Conservation (phyloP, 1,140 invertebrate genomes). For the Tachypleus tridentatus region DNA sequence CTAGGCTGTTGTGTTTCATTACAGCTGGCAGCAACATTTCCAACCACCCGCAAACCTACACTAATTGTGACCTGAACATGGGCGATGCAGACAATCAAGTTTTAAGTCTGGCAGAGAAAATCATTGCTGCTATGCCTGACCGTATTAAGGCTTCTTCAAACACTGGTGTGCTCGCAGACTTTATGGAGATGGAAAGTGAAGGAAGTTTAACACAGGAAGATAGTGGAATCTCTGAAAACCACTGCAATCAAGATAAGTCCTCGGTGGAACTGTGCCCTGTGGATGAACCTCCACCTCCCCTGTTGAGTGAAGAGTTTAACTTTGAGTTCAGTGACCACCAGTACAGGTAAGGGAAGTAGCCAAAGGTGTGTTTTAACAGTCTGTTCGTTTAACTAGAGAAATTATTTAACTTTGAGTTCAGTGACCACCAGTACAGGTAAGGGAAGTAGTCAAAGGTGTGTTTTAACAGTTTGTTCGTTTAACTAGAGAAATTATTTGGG, state of each 20-base stretch:
- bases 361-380: too few species aligned
- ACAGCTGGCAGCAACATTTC: slow-evolving; percentile 16
- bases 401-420: slow-evolving; percentile 67
- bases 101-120: slow-evolving; percentile 88
- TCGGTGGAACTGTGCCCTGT: slow-evolving; percentile 18
- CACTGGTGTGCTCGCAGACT: not conserved
- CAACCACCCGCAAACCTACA: slow-evolving; percentile 24
- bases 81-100: slow-evolving; percentile 53
- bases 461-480: too few species aligned
- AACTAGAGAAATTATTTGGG: not conserved
- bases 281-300: slow-evolving; percentile 17
- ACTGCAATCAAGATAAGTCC: not conserved
- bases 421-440: slow-evolving; percentile 61
- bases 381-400: too few species aligned
- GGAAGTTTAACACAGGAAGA: not conserved
- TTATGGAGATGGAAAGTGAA: not conserved
- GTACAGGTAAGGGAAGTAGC: slow-evolving; percentile 44
- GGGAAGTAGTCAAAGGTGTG: too few species aligned
- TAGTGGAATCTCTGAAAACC: not conserved
- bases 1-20: not conserved
- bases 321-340: slow-evolving; percentile 66
- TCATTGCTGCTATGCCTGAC: slow-evolving; percentile 93
- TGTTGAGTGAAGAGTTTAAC: slow-evolving; percentile 48
- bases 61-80: slow-evolving; percentile 25
- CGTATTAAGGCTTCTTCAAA: slow-evolving; percentile 64